These are phyloP conservation scores for Tenualosa thibaudeaui DNA, from an alignment of 2,797 vertebrate genomes.

Conservation along the genomic window DNA sequence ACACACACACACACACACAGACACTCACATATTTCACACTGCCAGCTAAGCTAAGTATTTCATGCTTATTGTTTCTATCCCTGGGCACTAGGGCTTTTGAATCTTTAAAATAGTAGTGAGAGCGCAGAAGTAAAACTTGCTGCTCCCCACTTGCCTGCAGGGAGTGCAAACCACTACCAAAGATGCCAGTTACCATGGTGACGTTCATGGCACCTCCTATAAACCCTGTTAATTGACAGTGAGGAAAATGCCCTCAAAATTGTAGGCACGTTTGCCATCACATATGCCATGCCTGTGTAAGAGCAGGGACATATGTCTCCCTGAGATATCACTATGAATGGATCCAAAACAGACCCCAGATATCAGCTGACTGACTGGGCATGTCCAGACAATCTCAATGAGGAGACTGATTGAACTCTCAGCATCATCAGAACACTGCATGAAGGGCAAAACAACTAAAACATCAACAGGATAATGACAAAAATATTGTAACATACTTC, in stretches of 20 bases:
- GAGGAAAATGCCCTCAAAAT: constrained; percentile 55
- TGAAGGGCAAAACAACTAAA: too few relatives aligned
- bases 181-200: constrained; percentile 57
- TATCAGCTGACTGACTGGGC: background rate
- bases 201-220: constrained; percentile 56
- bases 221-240: constrained; percentile 63
- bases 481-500: too few relatives aligned
- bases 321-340: background rate
- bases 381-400: background rate
- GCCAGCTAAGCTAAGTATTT: constrained; percentile 42
- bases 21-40: constrained; percentile 35
- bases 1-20: background rate
- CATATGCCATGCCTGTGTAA: constrained; percentile 33
- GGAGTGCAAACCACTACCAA: constrained; percentile 54
- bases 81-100: constrained; percentile 46
- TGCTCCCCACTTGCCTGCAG: constrained; percentile 51
- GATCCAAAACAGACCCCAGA: background rate
- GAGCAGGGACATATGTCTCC: background rate
- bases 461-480: too few relatives aligned
- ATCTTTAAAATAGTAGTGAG: constrained; percentile 55
- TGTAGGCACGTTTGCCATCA: constrained; percentile 40
- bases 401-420: background rate
- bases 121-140: constrained; percentile 43
- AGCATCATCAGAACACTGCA: too few relatives aligned
- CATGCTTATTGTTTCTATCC: constrained; percentile 54